Evolutionary conservation across 2,797 vertebrate species (phyloP), one percentile per base, ranked within the genome.

Genomic region (Lepidocolaptes lacrymiger): DNA sequence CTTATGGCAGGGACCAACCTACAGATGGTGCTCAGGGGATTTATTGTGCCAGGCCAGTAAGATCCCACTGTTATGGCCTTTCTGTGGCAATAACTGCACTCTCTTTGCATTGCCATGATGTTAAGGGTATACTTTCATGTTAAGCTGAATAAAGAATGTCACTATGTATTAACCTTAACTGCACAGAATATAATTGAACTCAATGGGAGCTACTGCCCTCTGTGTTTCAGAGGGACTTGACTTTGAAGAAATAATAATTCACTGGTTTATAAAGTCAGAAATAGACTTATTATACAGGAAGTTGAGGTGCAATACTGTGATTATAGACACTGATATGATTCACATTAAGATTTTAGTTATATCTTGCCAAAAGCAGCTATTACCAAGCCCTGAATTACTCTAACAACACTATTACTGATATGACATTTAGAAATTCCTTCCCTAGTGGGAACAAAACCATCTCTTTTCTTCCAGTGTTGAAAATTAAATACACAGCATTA

Each of bases 401-500:
- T 74, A 95, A 92, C 78, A 87, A 91, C 62, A 36, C 86, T 72
- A 52, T 91, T 85, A 91, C 97, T 72, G 91, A 91, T 44, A 90
- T 52, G 56, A 94, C 91, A 93, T 97, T 97, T 97, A 96, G 94
- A 97, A 97, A 88, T 71, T 95, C 58, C 94, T 97, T 96, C 95
- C 95, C 97, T 85, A 71, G 77, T 86, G 96, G 81, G 92, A 96
- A 94, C 17, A 89, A 95, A 97, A 96, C 67, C 91, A 83, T 80
- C 66, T 95, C 93, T 94, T 97, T 95, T 96, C 94, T 97, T 97
- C 87, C 87, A 89, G 34, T 80, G 87, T 63, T 93, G 88, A 96
- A 97, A 97, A 97, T 97, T 94, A 97, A 98, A 96, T 93, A 94
- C 95, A 79, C 27, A 93, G 96, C 96, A 96, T 97, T 96, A 97